A percentile compares a stretch with the other conserved stretches of the same genome.
phyloP scores from a whole-genome alignment of 2,113 vertebrate species.

The Microcebus ravelobensis region DNA sequence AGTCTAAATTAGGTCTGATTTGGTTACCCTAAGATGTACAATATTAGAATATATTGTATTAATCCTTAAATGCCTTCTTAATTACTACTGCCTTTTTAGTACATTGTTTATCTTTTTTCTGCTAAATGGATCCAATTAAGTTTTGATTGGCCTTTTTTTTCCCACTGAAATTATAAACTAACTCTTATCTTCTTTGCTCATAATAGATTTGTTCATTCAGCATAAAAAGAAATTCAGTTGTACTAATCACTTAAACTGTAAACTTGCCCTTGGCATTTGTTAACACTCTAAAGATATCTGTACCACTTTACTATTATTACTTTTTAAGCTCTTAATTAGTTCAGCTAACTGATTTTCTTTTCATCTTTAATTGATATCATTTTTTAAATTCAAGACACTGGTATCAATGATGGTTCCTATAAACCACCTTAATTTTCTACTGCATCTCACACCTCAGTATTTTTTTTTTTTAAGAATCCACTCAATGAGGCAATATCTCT shows the following conservation, averaged over 20 bases:
- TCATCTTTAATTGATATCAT: neutral
- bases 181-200: constrained; percentile 68
- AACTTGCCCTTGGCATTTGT: constrained; percentile 50
- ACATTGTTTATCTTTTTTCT: constrained; percentile 70
- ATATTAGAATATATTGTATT: constrained; percentile 78
- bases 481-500: neutral
- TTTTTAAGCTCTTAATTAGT: constrained; percentile 57
- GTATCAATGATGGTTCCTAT: neutral
- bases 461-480: neutral
- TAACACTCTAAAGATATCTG: constrained; percentile 56
- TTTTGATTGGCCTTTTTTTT: constrained; percentile 64
- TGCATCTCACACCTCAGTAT: neutral
- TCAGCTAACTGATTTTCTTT: constrained; percentile 46
- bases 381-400: neutral
- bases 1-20: constrained; percentile 70
- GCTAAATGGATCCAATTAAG: constrained; percentile 75
- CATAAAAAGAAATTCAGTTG: constrained; percentile 66
- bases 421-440: neutral
- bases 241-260: constrained; percentile 55
- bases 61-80: constrained; percentile 78
- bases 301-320: constrained; percentile 43
- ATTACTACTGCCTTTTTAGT: constrained; percentile 74
- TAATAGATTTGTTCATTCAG: constrained; percentile 78
- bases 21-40: constrained; percentile 64
- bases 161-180: constrained; percentile 70